phyloP scores from a whole-genome alignment of 2,797 vertebrate genomes.

The Remorina albescens region DNA sequence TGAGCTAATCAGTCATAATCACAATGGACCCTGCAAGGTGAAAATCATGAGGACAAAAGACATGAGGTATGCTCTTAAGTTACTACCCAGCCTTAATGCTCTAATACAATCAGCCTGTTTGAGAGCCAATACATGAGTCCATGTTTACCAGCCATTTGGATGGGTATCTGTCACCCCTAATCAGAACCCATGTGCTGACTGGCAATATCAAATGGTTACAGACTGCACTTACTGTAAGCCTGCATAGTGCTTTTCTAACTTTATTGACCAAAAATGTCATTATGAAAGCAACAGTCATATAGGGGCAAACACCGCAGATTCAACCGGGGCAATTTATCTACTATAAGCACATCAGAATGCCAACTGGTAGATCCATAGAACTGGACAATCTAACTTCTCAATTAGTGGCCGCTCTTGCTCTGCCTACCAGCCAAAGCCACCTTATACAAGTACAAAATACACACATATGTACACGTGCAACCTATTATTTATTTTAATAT shows the following conservation, averaged over 20 bases:
- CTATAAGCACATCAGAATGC: no score
- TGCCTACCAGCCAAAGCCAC: no score
- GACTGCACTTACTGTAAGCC: background rate
- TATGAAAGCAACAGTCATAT: no score
- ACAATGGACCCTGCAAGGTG: constrained; percentile 23
- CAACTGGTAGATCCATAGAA: no score
- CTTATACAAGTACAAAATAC: constrained; percentile 2
- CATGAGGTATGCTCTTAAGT: constrained; percentile 18
- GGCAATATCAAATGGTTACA: background rate
- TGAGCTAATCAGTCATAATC: constrained; percentile 52
- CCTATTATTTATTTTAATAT: background rate
- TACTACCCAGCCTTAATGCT: constrained; percentile 17
- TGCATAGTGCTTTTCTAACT: background rate
- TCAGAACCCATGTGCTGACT: background rate
- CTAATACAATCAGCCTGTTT: constrained; percentile 4
- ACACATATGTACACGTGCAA: background rate
- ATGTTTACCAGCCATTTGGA: background rate
- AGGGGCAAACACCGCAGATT: no score
- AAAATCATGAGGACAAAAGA: constrained; percentile 33
- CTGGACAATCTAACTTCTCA: no score
- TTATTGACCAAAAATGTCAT: no score
- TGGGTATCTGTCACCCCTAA: constrained; percentile 9
- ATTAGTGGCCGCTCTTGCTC: no score
- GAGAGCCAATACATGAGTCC: constrained; percentile 4
- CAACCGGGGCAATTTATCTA: no score